Conservation (phyloP, 2,113 vertebrate genomes). For the Prunella fulvescens region DNA sequence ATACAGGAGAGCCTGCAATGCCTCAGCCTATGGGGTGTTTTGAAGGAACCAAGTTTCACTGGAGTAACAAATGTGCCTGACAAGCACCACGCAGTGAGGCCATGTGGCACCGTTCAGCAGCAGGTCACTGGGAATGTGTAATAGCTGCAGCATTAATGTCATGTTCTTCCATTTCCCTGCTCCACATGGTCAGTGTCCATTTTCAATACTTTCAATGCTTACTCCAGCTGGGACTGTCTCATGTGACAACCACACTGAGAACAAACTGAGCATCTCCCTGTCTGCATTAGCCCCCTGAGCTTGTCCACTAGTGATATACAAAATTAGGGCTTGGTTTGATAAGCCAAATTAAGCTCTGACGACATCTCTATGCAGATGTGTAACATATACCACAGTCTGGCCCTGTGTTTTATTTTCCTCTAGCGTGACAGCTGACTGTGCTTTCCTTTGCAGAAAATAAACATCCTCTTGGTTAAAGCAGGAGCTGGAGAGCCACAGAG, state of each 20-base stretch:
- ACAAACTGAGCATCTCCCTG: not conserved
- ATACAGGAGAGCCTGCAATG: not conserved
- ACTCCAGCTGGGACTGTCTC: not conserved
- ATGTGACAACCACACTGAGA: not conserved
- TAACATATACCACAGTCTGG: not conserved
- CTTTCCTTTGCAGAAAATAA: slow-evolving; percentile 16
- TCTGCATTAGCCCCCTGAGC: not conserved
- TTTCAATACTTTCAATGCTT: not conserved
- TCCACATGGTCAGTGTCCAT: not conserved
- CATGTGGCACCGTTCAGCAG: not conserved
- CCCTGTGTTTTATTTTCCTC: not conserved
- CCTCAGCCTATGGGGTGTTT: not conserved
- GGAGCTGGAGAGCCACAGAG: not conserved
- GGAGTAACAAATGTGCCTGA: not conserved
- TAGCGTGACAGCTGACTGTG: not conserved
- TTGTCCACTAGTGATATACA: not conserved
- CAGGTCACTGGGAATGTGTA: not conserved
- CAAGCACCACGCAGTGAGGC: not conserved
- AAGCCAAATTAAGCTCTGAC: not conserved
- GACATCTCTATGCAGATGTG: not conserved
- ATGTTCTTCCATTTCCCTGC: not conserved
- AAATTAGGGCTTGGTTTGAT: not conserved
- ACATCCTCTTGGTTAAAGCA: not conserved
- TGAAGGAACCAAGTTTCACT: not conserved
- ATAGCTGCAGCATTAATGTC: not conserved